Percentiles rank a stretch among this genome's conserved stretches.
These are phyloP conservation scores for Apostichopus japonicus DNA, from an alignment of 35 echinoderm and acorn worm genomes.

Conservation along the genomic window DNA sequence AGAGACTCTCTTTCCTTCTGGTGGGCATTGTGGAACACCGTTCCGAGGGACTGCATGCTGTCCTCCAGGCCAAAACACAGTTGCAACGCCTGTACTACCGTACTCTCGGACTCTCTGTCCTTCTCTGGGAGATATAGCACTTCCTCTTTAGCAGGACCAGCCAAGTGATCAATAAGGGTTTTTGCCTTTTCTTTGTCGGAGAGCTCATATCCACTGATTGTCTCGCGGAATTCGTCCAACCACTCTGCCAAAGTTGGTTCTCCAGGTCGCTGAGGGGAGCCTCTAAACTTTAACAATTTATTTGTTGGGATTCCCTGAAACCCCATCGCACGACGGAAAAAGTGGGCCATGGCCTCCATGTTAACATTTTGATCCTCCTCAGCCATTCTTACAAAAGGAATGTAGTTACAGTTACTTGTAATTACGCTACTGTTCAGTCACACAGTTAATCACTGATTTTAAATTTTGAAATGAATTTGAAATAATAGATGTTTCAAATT, in stretches of 20 bases:
- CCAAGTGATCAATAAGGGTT: not conserved
- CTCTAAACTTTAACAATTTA: not conserved
- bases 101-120: no score
- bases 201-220: not conserved
- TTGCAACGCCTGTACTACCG: no score
- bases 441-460: not conserved
- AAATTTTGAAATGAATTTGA: not conserved
- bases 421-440: not conserved
- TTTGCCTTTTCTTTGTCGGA: not conserved
- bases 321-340: not conserved
- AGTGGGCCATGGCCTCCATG: not conserved
- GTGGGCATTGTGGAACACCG: no score
- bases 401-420: not conserved
- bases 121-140: no score
- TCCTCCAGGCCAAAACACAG: no score
- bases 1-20: no score
- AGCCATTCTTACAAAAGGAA: not conserved
- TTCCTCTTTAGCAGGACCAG: no score
- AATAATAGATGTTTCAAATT: no score
- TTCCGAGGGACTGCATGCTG: no score
- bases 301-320: not conserved
- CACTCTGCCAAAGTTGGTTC: not conserved
- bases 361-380: not conserved
- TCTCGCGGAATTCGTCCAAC: not conserved
- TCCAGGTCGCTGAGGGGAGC: no score